phyloP scores from a whole-genome alignment of 2,797 vertebrate genomes.

The Crenuchus spilurus region DNA sequence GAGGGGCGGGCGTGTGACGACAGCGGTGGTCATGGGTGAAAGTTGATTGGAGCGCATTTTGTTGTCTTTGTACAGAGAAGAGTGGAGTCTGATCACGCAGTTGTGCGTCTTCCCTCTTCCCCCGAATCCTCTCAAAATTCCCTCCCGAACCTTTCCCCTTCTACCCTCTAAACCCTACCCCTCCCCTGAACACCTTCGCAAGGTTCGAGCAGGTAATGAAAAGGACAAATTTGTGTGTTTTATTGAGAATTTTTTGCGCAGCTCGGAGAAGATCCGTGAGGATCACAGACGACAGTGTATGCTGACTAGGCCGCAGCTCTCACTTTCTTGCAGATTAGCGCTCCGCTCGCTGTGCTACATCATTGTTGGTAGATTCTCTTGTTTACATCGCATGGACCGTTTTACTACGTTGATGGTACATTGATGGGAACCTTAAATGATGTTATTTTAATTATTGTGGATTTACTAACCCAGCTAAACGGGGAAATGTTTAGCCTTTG shows the following conservation, averaged over 20 bases:
- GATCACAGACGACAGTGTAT: constrained; percentile 38
- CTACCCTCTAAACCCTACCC: constrained; percentile 81
- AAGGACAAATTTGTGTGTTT: neutral
- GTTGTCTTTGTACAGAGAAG: constrained; percentile 77
- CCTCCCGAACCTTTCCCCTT: constrained; percentile 83
- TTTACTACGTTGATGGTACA: no score
- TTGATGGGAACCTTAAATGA: no score
- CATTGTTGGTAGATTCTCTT: no score
- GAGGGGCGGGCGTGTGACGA: constrained; percentile 56
- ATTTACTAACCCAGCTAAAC: no score
- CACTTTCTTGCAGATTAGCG: neutral
- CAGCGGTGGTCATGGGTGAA: constrained; percentile 66
- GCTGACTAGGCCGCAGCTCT: constrained; percentile 69
- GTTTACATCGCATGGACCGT: no score
- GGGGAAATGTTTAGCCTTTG: no score
- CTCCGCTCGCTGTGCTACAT: neutral
- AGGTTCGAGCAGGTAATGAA: constrained; percentile 72
- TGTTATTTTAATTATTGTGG: no score
- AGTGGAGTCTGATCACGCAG: constrained; percentile 80
- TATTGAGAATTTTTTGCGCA: constrained; percentile 56
- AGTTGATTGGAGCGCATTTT: constrained; percentile 73
- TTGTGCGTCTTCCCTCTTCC: constrained; percentile 83
- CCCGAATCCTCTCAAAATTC: constrained; percentile 82
- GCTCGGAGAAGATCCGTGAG: constrained; percentile 43
- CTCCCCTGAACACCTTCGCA: constrained; percentile 71